A percentile compares a stretch with the other conserved stretches of the same genome.
Conservation (phyloP, 1,140 invertebrate genomes). For the Pseudomyrmex flavicornis region DNA sequence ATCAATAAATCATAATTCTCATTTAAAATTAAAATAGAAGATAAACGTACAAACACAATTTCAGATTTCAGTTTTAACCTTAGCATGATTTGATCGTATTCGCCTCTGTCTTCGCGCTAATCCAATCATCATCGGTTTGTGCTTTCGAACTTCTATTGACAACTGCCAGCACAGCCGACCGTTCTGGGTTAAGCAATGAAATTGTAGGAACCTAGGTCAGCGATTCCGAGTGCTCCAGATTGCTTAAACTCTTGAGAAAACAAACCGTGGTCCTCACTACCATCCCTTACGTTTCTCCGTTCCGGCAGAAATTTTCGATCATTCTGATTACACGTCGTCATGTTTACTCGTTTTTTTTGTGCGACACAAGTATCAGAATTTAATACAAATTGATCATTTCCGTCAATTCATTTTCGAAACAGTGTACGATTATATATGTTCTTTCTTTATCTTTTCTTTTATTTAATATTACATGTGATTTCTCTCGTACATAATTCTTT, state of each 20-base stretch:
- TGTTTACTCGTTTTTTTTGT: neutral
- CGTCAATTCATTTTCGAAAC: neutral
- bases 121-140: conserved; percentile 45
- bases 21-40: no score
- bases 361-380: neutral
- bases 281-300: neutral
- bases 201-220: conserved; percentile 57
- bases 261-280: conserved; percentile 33
- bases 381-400: conserved; percentile 4
- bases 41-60: no score
- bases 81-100: neutral
- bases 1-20: neutral
- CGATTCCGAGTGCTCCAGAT: conserved; percentile 53
- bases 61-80: no score
- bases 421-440: neutral
- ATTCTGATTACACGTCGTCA: conserved; percentile 21
- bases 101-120: neutral
- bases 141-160: conserved; percentile 42
- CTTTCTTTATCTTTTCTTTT: neutral
- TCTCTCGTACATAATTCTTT: neutral
- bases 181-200: conserved; percentile 38
- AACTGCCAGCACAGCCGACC: neutral
- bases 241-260: conserved; percentile 66
- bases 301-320: conserved; percentile 15
- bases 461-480: neutral